These are phyloP conservation scores for Cryptoleucopteryx plumbea DNA, from an alignment of 2,113 vertebrate species.

Conservation along the genomic window DNA sequence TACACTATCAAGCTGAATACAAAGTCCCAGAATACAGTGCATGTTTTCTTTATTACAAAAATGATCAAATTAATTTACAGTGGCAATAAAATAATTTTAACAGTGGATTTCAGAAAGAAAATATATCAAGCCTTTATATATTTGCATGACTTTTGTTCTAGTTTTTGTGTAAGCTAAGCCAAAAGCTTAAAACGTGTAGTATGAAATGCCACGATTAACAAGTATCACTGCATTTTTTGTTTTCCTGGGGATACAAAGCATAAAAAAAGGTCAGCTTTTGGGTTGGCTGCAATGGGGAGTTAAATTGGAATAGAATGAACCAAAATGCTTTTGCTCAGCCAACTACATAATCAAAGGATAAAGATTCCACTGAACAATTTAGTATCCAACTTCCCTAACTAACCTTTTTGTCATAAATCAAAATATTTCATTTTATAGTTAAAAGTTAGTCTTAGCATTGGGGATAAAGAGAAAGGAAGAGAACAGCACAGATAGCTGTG, in stretches of 20 bases:
- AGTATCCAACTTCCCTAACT: constrained; percentile 13
- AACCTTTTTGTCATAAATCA: constrained; percentile 39
- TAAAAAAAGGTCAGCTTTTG: constrained; percentile 30
- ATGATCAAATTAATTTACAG: neutral
- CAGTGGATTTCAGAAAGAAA: neutral
- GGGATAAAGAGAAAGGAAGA: neutral
- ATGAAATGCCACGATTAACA: constrained; percentile 21
- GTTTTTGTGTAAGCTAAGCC: neutral
- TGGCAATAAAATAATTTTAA: constrained; percentile 14
- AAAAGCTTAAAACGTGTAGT: neutral
- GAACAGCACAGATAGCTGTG: neutral
- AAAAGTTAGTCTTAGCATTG: neutral
- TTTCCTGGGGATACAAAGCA: constrained; percentile 38
- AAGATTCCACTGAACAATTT: constrained; percentile 38
- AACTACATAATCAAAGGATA: constrained; percentile 45
- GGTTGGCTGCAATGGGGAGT: constrained; percentile 12
- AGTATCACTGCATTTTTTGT: constrained; percentile 32
- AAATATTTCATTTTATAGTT: constrained; percentile 43
- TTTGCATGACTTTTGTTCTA: constrained; percentile 16
- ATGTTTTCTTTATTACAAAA: neutral
- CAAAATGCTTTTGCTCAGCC: constrained; percentile 43
- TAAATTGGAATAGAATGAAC: constrained; percentile 45
- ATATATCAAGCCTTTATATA: neutral
- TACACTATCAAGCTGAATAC: neutral
- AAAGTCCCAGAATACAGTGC: neutral